phyloP scores from a whole-genome alignment of 1,140 invertebrate genomes.

The Hesperophylax magnus region DNA sequence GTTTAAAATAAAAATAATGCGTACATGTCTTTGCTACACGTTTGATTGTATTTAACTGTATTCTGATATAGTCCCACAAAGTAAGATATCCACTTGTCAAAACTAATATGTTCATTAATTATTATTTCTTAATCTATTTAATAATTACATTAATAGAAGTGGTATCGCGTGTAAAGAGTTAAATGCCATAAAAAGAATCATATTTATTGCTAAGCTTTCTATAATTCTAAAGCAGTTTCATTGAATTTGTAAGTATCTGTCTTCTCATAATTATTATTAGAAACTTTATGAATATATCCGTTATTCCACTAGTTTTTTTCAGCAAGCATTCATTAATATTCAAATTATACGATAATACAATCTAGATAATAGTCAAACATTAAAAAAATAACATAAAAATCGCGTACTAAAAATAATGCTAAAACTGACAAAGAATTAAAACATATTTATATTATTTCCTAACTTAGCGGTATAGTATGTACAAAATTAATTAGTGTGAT shows the following conservation, averaged over 20 bases:
- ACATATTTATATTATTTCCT: too few relatives aligned
- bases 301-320: conserved; percentile 13
- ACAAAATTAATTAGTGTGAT: too few relatives aligned
- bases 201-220: conserved; percentile 9
- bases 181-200: conserved; percentile 4
- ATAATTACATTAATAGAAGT: not conserved
- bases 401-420: not conserved
- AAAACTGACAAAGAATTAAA: not conserved
- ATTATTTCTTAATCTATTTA: too few relatives aligned
- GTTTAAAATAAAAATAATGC: too few relatives aligned
- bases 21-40: too few relatives aligned
- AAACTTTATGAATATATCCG: not conserved
- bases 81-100: too few relatives aligned
- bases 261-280: conserved; percentile 9
- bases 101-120: too few relatives aligned
- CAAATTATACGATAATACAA: not conserved
- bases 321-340: too few relatives aligned
- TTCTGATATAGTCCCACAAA: too few relatives aligned
- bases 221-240: not conserved
- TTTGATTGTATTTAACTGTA: too few relatives aligned
- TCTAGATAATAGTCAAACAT: not conserved
- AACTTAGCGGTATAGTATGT: too few relatives aligned
- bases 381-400: not conserved
- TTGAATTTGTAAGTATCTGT: not conserved
- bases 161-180: not conserved